Percentiles rank a stretch among this genome's conserved stretches.
phyloP scores from a whole-genome alignment of 2,888 invertebrate species.

The Bellardia pandia region DNA sequence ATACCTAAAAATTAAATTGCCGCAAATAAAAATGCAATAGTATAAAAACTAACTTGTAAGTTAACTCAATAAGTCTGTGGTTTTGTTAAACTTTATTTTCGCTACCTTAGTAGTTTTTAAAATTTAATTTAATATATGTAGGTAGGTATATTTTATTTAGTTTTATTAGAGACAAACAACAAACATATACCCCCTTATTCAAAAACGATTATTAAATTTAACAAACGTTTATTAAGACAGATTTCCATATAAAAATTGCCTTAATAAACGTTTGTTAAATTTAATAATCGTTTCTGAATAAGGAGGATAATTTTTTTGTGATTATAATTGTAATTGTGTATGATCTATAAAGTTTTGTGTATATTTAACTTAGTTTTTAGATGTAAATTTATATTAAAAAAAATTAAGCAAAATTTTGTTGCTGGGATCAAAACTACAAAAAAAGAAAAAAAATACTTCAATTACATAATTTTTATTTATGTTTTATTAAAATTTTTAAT shows the following conservation, averaged over 20 bases:
- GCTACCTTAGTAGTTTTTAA: conserved; percentile 61
- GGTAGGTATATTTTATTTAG: conserved; percentile 53
- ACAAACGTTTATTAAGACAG: too few species aligned
- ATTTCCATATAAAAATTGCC: too few species aligned
- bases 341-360: conserved; percentile 21
- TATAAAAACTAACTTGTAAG: conserved; percentile 53
- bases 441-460: conserved; percentile 1
- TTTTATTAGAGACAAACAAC: conserved; percentile 43
- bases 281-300: too few species aligned
- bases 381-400: conserved; percentile 30
- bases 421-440: conserved; percentile 54
- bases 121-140: conserved; percentile 44
- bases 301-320: conserved; percentile 15
- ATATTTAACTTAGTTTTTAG: conserved; percentile 44
- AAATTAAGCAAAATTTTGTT: conserved; percentile 66
- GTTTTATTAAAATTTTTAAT: conserved; percentile 22
- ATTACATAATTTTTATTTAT: conserved; percentile 1
- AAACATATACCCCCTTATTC: too few species aligned
- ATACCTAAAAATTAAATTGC: conserved; percentile 18
- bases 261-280: too few species aligned
- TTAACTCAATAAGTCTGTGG: conserved; percentile 71
- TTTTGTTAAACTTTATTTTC: conserved; percentile 68
- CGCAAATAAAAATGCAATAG: conserved; percentile 51
- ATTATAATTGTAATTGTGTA: conserved; percentile 35
- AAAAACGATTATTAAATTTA: too few species aligned